Conservation (phyloP, 2,113 vertebrate genomes). For the Brachyistius frenatus region DNA sequence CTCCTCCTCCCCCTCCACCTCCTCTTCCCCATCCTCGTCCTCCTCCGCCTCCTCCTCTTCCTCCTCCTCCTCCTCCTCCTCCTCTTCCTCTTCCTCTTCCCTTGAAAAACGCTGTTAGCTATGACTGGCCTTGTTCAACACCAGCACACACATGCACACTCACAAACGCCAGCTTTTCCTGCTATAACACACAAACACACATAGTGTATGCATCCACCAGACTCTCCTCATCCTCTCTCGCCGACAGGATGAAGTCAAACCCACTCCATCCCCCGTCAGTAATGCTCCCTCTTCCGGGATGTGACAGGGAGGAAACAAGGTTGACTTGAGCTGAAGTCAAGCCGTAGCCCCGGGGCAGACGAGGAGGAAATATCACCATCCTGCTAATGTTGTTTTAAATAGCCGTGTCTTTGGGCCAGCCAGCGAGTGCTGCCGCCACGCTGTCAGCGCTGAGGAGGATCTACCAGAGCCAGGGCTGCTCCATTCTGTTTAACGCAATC, state of each 20-base stretch:
- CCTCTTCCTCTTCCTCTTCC: slow-evolving; percentile 33
- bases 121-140: slow-evolving; percentile 65
- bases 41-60: slow-evolving; percentile 19
- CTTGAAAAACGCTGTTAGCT: slow-evolving; percentile 73
- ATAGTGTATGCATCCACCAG: slow-evolving; percentile 17
- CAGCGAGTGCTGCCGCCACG: background rate
- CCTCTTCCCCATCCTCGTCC: slow-evolving; percentile 14
- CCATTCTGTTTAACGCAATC: slow-evolving; percentile 38
- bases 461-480: slow-evolving; percentile 20
- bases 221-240: slow-evolving; percentile 21
- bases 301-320: slow-evolving; percentile 66
- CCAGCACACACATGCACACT: slow-evolving; percentile 12
- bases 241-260: slow-evolving; percentile 63
- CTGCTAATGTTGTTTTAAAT: slow-evolving; percentile 69
- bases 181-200: slow-evolving; percentile 27
- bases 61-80: slow-evolving; percentile 17
- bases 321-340: slow-evolving; percentile 57
- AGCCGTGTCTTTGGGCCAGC: slow-evolving; percentile 53
- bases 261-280: slow-evolving; percentile 58
- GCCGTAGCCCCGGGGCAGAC: slow-evolving; percentile 57
- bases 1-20: slow-evolving; percentile 16
- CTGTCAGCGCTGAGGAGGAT: slow-evolving; percentile 40
- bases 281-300: slow-evolving; percentile 36
- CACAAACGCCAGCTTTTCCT: slow-evolving; percentile 22
- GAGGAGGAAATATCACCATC: slow-evolving; percentile 60